Conservation (phyloP, 2,888 invertebrate species). For the Nebria brevicollis region DNA sequence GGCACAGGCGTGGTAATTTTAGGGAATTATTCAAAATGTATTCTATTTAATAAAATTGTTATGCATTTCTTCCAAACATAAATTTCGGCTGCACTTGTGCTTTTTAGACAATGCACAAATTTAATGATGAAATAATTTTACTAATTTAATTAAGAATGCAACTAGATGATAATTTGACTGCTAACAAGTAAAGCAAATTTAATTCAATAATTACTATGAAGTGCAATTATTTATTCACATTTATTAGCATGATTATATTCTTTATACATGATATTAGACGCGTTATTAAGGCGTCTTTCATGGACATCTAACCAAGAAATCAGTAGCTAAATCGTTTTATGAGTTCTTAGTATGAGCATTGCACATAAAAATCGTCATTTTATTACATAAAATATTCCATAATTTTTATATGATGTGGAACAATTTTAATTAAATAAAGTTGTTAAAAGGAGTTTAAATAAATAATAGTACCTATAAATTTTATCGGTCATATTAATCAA, state of each 20-base stretch:
- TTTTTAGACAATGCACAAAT: too few relatives aligned
- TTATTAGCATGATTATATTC: not conserved
- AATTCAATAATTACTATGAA: slow-evolving; percentile 6
- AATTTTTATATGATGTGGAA: not conserved
- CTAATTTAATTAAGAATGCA: not conserved
- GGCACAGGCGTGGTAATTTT: not conserved
- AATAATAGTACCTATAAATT: too few relatives aligned
- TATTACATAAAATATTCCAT: not conserved
- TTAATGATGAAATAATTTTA: not conserved
- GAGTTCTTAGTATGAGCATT: not conserved
- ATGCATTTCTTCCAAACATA: not conserved
- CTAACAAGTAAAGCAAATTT: not conserved
- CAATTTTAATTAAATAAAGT: too few relatives aligned
- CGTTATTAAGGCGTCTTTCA: not conserved
- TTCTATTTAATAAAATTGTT: not conserved
- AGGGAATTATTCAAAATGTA: not conserved
- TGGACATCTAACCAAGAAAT: not conserved
- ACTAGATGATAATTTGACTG: not conserved
- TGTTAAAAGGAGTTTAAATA: too few relatives aligned
- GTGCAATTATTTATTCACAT: not conserved
- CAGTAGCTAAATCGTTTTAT: not conserved
- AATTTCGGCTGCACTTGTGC: too few relatives aligned
- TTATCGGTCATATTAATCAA: too few relatives aligned
- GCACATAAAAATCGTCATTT: slow-evolving; percentile 4
- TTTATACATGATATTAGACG: not conserved